Conservation (phyloP, 1,140 invertebrate species). For the Ditylenchus dipsaci region DNA sequence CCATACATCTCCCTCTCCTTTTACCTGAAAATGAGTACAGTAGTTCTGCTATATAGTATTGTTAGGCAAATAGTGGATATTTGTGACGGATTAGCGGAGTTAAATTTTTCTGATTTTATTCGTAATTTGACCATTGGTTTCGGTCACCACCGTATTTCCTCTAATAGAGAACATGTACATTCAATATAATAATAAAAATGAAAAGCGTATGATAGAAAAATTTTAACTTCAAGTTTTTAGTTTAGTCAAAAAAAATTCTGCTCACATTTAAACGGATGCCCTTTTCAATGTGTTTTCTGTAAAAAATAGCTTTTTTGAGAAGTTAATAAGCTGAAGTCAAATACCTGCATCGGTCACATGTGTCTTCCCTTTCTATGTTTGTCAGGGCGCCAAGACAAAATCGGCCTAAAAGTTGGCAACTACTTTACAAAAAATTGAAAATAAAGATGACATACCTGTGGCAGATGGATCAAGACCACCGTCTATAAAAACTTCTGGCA, state of each 20-base stretch:
- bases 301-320: constrained; percentile 2
- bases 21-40: not conserved
- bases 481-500: constrained; percentile 27
- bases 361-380: constrained; percentile 13
- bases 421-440: not conserved
- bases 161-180: too few species aligned
- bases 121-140: too few species aligned
- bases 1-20: constrained; percentile 42
- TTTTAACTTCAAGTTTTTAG: too few species aligned
- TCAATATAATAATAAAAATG: too few species aligned
- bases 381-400: constrained; percentile 12
- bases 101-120: too few species aligned
- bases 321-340: not conserved
- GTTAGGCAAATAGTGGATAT: too few species aligned
- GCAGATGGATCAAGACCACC: constrained; percentile 24
- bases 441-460: constrained; percentile 26
- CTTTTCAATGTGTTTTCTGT: constrained; percentile 21
- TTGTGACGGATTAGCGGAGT: too few species aligned
- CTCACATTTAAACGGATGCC: constrained; percentile 28
- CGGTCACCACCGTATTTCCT: too few species aligned
- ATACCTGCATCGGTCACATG: not conserved
- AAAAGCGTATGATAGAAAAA: too few species aligned
- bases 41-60: too few species aligned
- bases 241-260: too few species aligned
- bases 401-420: not conserved